Evolutionary conservation across 2,888 invertebrate species (phyloP).

Genomic region (Epicampocera succincta): DNA sequence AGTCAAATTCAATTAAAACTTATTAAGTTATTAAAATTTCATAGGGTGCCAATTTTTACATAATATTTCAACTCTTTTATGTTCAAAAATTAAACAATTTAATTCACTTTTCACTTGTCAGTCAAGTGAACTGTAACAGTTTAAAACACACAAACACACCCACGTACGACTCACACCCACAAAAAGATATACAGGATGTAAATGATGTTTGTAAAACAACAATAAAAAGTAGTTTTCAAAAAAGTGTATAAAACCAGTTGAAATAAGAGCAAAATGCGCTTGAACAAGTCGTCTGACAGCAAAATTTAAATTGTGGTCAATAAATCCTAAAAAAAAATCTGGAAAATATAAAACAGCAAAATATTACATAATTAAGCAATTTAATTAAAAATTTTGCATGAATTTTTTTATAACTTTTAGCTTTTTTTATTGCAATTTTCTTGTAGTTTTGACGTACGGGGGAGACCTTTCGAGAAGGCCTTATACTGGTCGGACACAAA

Average conservation of each 20-base stretch:
- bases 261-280: constrained; percentile 26
- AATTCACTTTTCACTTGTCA: constrained; percentile 69
- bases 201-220: constrained; percentile 57
- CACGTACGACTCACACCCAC: background rate
- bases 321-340: constrained; percentile 17
- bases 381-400: constrained; percentile 54
- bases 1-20: too few species aligned
- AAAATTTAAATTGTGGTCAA: constrained; percentile 67
- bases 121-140: constrained; percentile 66
- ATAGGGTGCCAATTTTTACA: constrained; percentile 16
- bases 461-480: constrained; percentile 90
- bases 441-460: constrained; percentile 91
- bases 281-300: constrained; percentile 64
- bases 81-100: constrained; percentile 65
- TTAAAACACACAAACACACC: constrained; percentile 51
- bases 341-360: constrained; percentile 1
- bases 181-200: constrained; percentile 38
- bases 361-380: constrained; percentile 58
- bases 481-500: constrained; percentile 92
- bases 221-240: constrained; percentile 23
- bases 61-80: constrained; percentile 48
- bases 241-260: constrained; percentile 9
- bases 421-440: constrained; percentile 61
- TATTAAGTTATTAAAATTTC: background rate
- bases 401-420: constrained; percentile 35